Evolutionary conservation across 2,797 vertebrate genomes (phyloP).

Genomic region (Phrynocephalus vlangalii): DNA sequence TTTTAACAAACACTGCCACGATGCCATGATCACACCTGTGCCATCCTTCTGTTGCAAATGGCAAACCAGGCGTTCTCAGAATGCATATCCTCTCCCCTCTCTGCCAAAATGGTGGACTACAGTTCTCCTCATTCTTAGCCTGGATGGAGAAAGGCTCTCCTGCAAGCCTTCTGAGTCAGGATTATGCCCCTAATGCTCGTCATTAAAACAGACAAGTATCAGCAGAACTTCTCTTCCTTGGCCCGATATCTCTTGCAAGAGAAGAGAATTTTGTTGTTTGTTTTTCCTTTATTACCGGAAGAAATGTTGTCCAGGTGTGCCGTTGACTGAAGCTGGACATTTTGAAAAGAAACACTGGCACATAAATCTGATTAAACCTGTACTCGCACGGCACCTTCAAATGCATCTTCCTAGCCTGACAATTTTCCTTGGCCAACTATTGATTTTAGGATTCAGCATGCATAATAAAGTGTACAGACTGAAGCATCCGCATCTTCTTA

Average conservation of each 20-base stretch:
- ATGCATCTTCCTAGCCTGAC: slow-evolving; percentile 56
- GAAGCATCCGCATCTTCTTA: slow-evolving; percentile 34
- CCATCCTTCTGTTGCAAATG: background rate
- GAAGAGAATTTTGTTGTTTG: background rate
- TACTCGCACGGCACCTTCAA: slow-evolving; percentile 42
- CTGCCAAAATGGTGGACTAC: background rate
- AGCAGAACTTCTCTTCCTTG: background rate
- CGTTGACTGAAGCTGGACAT: slow-evolving; percentile 31
- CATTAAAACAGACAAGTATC: background rate
- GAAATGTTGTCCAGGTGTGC: slow-evolving; percentile 35
- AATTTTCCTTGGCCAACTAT: slow-evolving; percentile 60
- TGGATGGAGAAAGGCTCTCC: background rate
- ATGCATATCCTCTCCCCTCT: background rate
- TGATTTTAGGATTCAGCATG: slow-evolving; percentile 55
- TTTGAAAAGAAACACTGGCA: slow-evolving; percentile 42
- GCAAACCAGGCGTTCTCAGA: background rate
- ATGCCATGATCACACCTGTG: background rate
- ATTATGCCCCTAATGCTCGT: too few species aligned
- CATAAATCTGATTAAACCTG: slow-evolving; percentile 52
- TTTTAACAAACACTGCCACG: background rate
- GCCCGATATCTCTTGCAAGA: background rate
- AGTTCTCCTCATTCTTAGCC: background rate
- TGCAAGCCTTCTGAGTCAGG: background rate
- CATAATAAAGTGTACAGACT: slow-evolving; percentile 47
- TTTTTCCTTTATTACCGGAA: slow-evolving; percentile 21